Evolutionary conservation across 2,797 vertebrate genomes (phyloP), one percentile per base, ranked within the genome.

Genomic region (Chaunax sp.): DNA sequence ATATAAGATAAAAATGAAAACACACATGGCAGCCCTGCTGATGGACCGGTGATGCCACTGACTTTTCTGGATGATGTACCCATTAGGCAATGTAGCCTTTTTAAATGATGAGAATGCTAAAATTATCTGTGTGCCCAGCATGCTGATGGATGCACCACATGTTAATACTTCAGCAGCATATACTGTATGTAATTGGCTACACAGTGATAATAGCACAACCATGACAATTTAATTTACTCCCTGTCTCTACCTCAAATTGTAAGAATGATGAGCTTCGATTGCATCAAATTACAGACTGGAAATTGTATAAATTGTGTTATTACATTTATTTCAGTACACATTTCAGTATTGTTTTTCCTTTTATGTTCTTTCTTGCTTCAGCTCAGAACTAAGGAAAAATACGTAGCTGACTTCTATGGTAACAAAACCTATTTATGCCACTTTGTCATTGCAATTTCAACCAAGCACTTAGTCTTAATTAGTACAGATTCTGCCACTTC

Each of bases 1-100:
- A 49, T 28, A 44, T 69, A 49, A 71, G 41, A 68, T 56, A 13
- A 58, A 50, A 58, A 50, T 56, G 8, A 63, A 28, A 37, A 56
- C n/a, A 69, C 35, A 65, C 33, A 30, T 20, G 16, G 35, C 25
- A 30, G 54, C 18, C 43, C n/a, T 2, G 0, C 33, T 16, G 54
- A 35, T 11, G 59, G 40, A 50, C 19, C 43, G 2, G 10, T 6
- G 56, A 16, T 28, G 41, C 40, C 52, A 37, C 26, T 14, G 30
- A 41, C 30, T 28, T 6, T 10, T 51, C 59, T 30, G 56, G 12
- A 52, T 20, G 6, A 43, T n/a, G 3, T 19, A 26, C 8, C 12
- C 23, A 62, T 1, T 22, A 16, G 20, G 22, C 1, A 38, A 12
- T 18, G 43, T 5, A 10, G 50, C 22, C 23, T 52, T 74, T 30